These are phyloP conservation scores for Ginglymostoma cirratum DNA, from an alignment of 2,113 vertebrate genomes.

Conservation along the genomic window DNA sequence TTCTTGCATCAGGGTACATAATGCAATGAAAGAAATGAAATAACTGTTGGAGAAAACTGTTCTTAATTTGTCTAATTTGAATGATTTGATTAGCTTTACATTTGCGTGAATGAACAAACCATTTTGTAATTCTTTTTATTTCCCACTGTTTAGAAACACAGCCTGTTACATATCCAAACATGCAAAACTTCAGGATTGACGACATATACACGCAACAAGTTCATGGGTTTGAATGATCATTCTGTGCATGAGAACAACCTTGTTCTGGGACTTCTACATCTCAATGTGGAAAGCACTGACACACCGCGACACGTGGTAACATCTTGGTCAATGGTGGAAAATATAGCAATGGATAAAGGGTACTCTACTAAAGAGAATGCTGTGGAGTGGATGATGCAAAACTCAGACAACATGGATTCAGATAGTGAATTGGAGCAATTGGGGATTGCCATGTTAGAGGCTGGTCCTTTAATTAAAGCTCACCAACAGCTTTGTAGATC, in stretches of 20 bases:
- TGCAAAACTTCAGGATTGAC: conserved; percentile 64
- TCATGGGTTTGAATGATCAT: conserved; percentile 98
- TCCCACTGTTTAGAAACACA: conserved; percentile 58
- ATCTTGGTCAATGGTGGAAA: conserved; percentile 62
- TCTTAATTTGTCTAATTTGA: neutral
- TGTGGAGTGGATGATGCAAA: conserved; percentile 58
- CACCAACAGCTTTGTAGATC: conserved; percentile 78
- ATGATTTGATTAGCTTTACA: neutral
- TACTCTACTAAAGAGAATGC: conserved; percentile 61
- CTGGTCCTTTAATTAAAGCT: conserved; percentile 56
- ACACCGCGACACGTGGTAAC: conserved; percentile 70
- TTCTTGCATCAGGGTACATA: neutral
- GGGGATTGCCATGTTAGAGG: conserved; percentile 49
- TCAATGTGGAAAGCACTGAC: conserved; percentile 73
- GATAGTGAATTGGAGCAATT: conserved; percentile 64
- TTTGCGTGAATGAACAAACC: neutral
- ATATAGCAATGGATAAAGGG: conserved; percentile 70
- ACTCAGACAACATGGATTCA: conserved; percentile 62
- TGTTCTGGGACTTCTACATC: conserved; percentile 70
- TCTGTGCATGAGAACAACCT: conserved; percentile 64
- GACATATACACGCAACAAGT: conserved; percentile 73
- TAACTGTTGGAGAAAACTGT: neutral
- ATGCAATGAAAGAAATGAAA: neutral
- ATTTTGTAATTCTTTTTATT: conserved; percentile 45
- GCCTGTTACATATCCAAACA: conserved; percentile 65